These are phyloP conservation scores for Setophaga petechia DNA, from an alignment of 2,113 vertebrate species.

Conservation along the genomic window DNA sequence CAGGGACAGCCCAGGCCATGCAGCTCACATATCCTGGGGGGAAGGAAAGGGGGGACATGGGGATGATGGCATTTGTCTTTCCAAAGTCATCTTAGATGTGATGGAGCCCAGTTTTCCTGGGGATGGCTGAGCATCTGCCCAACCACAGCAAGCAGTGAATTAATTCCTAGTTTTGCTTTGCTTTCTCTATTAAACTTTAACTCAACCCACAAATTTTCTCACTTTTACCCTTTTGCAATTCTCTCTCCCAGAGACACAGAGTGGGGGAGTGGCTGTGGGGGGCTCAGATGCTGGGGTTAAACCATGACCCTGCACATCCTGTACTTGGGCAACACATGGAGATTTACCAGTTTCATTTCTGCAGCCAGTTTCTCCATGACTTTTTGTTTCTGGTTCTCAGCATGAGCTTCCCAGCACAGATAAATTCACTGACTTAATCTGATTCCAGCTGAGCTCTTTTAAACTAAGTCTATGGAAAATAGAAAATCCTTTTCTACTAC, in stretches of 20 bases:
- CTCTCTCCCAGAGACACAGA: neutral
- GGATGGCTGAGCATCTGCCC: neutral
- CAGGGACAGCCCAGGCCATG: neutral
- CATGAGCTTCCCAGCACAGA: conserved; percentile 6
- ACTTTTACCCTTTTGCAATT: neutral
- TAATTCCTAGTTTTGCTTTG: neutral
- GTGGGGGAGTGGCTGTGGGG: neutral
- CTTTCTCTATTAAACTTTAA: neutral
- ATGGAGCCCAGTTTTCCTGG: neutral
- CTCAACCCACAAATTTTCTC: neutral
- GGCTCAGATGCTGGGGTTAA: neutral
- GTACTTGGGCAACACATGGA: neutral
- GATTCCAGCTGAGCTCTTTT: conserved; percentile 57
- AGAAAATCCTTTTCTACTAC: conserved; percentile 49
- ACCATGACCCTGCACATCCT: neutral
- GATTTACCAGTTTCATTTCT: neutral
- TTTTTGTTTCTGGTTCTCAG: conserved; percentile 50
- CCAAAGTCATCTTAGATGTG: neutral
- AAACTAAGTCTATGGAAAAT: conserved; percentile 43
- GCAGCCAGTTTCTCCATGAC: neutral
- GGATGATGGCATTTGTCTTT: neutral
- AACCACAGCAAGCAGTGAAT: neutral
- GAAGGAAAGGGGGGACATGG: neutral
- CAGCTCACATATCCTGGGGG: neutral
- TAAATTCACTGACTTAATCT: conserved; percentile 52